Percentiles rank a stretch among this genome's conserved stretches.
Conservation (phyloP, 64 coral and sea anemone species). For the Actinia tenebrosa region DNA sequence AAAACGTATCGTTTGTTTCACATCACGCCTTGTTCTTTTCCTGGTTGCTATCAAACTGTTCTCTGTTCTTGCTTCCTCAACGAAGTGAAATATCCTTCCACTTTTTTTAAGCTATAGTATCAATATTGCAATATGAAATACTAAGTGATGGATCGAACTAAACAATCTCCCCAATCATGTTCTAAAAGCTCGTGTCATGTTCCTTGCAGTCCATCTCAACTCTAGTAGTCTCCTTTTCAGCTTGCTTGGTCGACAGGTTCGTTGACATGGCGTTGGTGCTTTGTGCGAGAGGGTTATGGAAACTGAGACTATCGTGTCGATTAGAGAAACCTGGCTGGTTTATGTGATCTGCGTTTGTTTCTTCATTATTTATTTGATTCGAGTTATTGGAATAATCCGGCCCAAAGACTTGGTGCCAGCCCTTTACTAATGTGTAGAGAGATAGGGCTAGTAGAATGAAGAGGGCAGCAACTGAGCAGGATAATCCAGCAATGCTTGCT, state of each 20-base stretch:
- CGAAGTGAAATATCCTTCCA: too few relatives aligned
- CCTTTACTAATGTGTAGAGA: conserved; percentile 3
- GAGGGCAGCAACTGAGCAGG: background rate
- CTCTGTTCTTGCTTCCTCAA: too few relatives aligned
- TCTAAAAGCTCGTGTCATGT: background rate
- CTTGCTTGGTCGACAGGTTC: background rate
- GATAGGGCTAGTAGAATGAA: conserved; percentile 27
- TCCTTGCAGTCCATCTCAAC: background rate
- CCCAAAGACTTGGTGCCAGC: background rate
- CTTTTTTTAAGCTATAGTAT: too few relatives aligned
- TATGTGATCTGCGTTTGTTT: background rate
- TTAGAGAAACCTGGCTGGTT: background rate
- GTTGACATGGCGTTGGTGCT: background rate
- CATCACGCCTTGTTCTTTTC: too few relatives aligned
- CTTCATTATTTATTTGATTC: background rate
- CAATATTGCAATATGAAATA: too few relatives aligned
- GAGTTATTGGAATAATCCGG: background rate
- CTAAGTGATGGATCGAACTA: too few relatives aligned
- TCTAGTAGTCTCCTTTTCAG: background rate
- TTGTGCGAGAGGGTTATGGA: background rate
- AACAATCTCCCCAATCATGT: background rate
- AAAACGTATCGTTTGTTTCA: too few relatives aligned
- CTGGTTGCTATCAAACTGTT: too few relatives aligned
- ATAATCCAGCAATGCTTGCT: conserved; percentile 1
- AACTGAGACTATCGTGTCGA: background rate